Evolutionary conservation across 2,113 vertebrate species (phyloP), one percentile per base, ranked within the genome.

Genomic region (Menidia beryllina): DNA sequence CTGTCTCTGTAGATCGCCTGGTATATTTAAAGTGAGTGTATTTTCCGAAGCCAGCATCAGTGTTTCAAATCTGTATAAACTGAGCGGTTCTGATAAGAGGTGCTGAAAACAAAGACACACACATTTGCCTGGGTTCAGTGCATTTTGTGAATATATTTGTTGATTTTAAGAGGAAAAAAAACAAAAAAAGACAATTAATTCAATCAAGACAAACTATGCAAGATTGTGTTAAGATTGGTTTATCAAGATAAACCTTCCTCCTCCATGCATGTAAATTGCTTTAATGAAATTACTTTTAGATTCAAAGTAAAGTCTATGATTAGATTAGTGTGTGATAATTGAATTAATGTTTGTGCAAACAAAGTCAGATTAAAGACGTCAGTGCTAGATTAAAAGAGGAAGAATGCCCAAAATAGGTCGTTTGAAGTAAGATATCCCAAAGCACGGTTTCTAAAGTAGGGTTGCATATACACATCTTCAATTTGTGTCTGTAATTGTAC

Each of bases 311-410:
- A 84, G 60, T 86, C 75, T 65, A 63, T 87, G 83, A 91, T 89
- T 86, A 73, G 84, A 89, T 88, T 89, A 89, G 79, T 70, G 70
- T 78, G 69, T 80, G 85, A 80, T 88, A 82, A 91, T 87, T 55
- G 64, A 77, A 86, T 88, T 81, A 25, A 52, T 76, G 74, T 85
- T 86, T 84, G 72, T 75, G 72, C 74, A 89, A 88, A 91, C 82
- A 88, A 85, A 79, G 71, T 78, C 69, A 63, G 43, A 19, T 82
- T 77, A 76, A 49, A 81, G 57, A 84, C 63, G 75, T 77, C 79
- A 43, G 62, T 43, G 39, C 15, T 30, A 50, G 52, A 70, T 23
- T 30, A 55, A 54, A 41, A 62, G 57, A 19, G 14, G 7, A 13
- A 13, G 56, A 65, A 63, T n/a, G 38, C 19, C 21, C 15, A 53